Evolutionary conservation across 2,888 invertebrate species (phyloP).

Genomic region (Conomelus anceps): DNA sequence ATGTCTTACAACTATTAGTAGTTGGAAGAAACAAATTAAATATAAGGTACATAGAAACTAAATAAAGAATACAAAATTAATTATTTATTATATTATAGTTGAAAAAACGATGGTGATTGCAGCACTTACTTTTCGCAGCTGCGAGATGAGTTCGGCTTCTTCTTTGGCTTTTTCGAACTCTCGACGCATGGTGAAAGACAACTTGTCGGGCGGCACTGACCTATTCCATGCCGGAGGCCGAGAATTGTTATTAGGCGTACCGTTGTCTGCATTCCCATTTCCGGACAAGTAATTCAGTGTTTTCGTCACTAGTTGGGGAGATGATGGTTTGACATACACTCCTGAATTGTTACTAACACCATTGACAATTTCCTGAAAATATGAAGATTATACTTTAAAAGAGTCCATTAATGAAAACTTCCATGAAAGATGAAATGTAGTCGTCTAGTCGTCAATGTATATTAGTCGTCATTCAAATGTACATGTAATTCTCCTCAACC

Average conservation of each 20-base stretch:
- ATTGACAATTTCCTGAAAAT: constrained; percentile 17
- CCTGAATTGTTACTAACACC: constrained; percentile 15
- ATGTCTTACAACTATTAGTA: too few species aligned
- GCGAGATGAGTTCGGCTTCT: constrained; percentile 76
- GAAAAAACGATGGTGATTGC: background rate
- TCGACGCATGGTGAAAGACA: constrained; percentile 85
- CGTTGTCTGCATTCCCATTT: background rate
- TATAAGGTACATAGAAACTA: too few species aligned
- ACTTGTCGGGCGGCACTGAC: constrained; percentile 62
- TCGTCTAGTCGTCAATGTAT: too few species aligned
- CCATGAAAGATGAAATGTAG: too few species aligned
- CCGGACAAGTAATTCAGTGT: constrained; percentile 48
- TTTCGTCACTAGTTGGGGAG: constrained; percentile 50
- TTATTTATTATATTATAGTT: background rate
- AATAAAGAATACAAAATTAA: background rate
- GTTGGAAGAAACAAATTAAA: too few species aligned
- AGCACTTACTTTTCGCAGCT: constrained; percentile 67
- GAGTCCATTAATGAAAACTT: too few species aligned
- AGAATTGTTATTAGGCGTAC: background rate
- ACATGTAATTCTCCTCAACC: too few species aligned
- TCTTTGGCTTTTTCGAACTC: constrained; percentile 88
- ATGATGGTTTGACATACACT: constrained; percentile 39
- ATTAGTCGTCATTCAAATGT: too few species aligned
- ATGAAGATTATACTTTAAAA: too few species aligned
- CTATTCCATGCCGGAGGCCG: constrained; percentile 55